Conservation (phyloP, 2,113 vertebrate genomes). For the Nannobrachium achirus region DNA sequence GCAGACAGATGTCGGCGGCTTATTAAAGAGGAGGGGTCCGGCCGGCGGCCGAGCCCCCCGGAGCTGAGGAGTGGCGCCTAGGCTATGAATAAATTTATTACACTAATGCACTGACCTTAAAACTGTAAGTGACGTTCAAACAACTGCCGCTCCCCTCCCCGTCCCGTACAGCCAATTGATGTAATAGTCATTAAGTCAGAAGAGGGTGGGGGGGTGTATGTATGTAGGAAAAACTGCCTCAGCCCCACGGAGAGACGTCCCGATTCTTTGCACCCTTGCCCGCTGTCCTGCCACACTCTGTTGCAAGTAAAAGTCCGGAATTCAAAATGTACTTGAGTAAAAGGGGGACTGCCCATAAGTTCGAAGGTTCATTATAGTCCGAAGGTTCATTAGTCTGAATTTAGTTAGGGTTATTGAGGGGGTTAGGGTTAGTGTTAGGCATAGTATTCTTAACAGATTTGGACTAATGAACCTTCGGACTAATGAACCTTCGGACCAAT, state of each 20-base stretch:
- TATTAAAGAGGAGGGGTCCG: conserved; percentile 68
- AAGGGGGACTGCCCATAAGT: too few species aligned
- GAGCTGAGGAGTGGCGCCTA: not conserved
- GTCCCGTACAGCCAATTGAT: conserved; percentile 55
- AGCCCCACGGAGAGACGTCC: not conserved
- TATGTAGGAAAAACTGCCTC: conserved; percentile 22
- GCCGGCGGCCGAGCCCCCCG: not conserved
- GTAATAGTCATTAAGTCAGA: conserved; percentile 50
- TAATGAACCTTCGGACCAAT: too few species aligned
- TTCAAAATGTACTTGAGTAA: too few species aligned
- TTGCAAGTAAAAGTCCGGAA: too few species aligned
- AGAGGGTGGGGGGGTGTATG: conserved; percentile 1
- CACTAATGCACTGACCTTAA: conserved; percentile 73
- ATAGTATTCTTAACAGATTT: too few species aligned
- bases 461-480: too few species aligned
- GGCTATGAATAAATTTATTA: conserved; percentile 78
- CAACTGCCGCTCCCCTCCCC: conserved; percentile 13
- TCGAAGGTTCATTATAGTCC: too few species aligned
- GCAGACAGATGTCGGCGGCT: conserved; percentile 66
- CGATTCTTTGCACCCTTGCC: conserved; percentile 31
- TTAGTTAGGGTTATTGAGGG: too few species aligned
- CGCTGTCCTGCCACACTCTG: conserved; percentile 18
- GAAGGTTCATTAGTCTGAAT: too few species aligned
- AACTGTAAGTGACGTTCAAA: conserved; percentile 71
- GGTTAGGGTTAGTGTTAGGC: too few species aligned